Evolutionary conservation across 2,113 vertebrate species (phyloP).

Genomic region (Pholis gunnellus): DNA sequence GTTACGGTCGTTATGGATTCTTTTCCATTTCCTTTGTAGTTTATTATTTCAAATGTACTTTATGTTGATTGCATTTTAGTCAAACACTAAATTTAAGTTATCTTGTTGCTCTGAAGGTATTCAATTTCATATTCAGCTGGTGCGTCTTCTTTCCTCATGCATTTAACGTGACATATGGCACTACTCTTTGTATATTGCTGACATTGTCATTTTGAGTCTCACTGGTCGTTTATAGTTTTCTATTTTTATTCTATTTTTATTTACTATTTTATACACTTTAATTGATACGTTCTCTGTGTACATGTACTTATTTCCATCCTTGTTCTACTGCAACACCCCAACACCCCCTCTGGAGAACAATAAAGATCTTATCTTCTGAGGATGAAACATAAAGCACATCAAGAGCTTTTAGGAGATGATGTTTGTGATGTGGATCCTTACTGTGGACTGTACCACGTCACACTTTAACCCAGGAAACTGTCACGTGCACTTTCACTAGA

Average conservation of each 20-base stretch:
- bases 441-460: slow-evolving; percentile 52
- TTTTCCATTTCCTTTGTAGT: not conserved
- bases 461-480: not conserved
- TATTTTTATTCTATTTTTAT: not conserved
- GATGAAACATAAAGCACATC: not conserved
- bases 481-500: not conserved
- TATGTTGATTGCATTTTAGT: not conserved
- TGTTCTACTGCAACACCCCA: not conserved
- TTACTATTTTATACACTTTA: not conserved
- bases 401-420: not conserved
- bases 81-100: not conserved
- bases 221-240: not conserved
- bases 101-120: not conserved
- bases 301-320: not conserved
- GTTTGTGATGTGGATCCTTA: not conserved
- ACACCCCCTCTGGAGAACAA: not conserved
- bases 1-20: too few relatives aligned
- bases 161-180: not conserved
- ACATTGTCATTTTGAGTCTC: not conserved
- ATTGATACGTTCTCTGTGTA: not conserved
- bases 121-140: not conserved
- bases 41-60: not conserved
- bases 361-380: not conserved
- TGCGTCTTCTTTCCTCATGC: not conserved
- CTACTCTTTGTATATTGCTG: not conserved